Conservation (phyloP, 2,888 invertebrate species). For the Fabriciana adippe region DNA sequence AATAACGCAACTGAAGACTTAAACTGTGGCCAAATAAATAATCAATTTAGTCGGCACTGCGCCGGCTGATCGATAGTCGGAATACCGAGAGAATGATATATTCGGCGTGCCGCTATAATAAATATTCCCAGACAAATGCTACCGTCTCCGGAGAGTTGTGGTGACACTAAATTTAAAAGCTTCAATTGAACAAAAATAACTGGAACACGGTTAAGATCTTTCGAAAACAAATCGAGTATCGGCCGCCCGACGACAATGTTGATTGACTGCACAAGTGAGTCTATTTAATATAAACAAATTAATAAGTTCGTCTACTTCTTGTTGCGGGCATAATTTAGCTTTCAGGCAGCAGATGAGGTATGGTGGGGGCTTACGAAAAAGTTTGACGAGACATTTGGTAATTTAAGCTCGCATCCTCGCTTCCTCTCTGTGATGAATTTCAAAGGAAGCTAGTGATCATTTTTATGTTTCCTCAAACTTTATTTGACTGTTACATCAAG, state of each 20-base stretch:
- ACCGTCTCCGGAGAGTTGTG: slow-evolving; percentile 78
- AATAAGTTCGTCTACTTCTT: slow-evolving; percentile 64
- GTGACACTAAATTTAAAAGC: slow-evolving; percentile 82
- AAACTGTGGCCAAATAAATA: slow-evolving; percentile 78
- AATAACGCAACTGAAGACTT: slow-evolving; percentile 75
- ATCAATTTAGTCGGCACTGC: slow-evolving; percentile 74
- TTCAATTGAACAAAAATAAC: slow-evolving; percentile 82
- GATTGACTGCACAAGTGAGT: slow-evolving; percentile 82
- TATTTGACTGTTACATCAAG: slow-evolving; percentile 50
- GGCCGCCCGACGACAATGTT: slow-evolving; percentile 79
- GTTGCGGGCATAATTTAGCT: slow-evolving; percentile 49
- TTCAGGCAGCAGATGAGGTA: slow-evolving; percentile 32
- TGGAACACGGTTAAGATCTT: slow-evolving; percentile 81
- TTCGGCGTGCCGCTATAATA: slow-evolving; percentile 74
- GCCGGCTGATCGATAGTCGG: slow-evolving; percentile 79
- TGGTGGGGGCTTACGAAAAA: slow-evolving; percentile 40
- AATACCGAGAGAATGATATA: slow-evolving; percentile 79
- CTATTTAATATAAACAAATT: slow-evolving; percentile 82
- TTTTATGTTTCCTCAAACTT: slow-evolving; percentile 47
- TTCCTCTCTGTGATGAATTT: slow-evolving; percentile 54
- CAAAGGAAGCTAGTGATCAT: slow-evolving; percentile 46
- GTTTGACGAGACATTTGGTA: slow-evolving; percentile 61
- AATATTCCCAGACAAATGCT: slow-evolving; percentile 81
- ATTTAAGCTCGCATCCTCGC: slow-evolving; percentile 54
- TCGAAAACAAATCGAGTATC: slow-evolving; percentile 81